phyloP scores from a whole-genome alignment of 2,113 vertebrate genomes.

The Paracyprichromis sp. region DNA sequence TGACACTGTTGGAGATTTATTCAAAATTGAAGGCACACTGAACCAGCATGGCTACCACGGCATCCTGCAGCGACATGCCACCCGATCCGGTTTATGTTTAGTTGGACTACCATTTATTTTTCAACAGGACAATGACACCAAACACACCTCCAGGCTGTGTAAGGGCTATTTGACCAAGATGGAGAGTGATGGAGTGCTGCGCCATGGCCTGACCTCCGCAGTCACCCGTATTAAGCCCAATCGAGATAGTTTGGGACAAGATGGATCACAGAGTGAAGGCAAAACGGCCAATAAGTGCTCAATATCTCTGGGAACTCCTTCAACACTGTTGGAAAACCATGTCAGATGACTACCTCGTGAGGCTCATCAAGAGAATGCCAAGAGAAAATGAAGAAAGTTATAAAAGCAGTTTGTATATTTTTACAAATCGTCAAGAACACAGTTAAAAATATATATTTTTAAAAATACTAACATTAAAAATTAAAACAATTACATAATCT shows the following conservation, averaged over 20 bases:
- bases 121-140: not conserved
- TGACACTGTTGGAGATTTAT: not conserved
- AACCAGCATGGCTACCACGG: fast-evolving
- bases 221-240: not conserved
- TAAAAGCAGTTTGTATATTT: not conserved
- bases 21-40: not conserved
- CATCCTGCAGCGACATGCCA: not conserved
- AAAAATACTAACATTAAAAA: not conserved
- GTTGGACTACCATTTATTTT: not conserved
- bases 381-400: not conserved
- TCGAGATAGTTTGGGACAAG: not conserved
- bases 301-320: not conserved
- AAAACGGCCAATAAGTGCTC: not conserved
- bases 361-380: not conserved
- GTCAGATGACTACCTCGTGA: not conserved
- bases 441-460: not conserved
- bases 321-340: not conserved
- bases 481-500: not conserved
- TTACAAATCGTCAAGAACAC: not conserved
- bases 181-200: not conserved
- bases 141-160: not conserved
- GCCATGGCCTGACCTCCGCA: not conserved
- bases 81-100: fast-evolving
- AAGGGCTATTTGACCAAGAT: not conserved
- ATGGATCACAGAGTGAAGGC: not conserved